Base-by-base conservation (phyloP, 1,140 invertebrate species). In the Drosophila sechellia region DNA sequence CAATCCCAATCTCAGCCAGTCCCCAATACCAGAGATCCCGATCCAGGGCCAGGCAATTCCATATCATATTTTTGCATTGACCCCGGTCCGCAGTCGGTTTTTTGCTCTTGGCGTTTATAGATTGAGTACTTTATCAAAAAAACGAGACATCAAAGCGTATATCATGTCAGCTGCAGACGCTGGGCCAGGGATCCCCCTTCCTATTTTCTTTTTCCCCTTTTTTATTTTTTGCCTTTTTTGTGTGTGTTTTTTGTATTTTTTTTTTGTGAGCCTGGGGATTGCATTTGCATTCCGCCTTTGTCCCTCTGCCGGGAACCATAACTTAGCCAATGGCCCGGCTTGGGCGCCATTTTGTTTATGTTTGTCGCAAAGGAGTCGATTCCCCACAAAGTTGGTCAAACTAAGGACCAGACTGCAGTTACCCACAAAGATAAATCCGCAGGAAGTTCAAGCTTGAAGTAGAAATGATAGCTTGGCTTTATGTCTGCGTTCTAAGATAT, bases 81-180 rank as follows among this genome's bases (percentile, higher is more conserved):
- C 81, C 81, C 61, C 54, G 57, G 59, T 81, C 73, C 66, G 39
- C 53, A 57, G 54, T 53, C 57, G 48, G 63, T 79, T 72, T 86
- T 74, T 86, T 87, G 81, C 81, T 86, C 81, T 86, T 86, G 81
- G 81, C 81, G 81, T 86, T 86, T 86, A 86, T 86, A 86, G 81
- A 86, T 86, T 86, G 83, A 86, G 81, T 86, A 87, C 81, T 86
- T 86, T 86, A 86, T 86, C 81, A 86, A 86, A 86, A 86, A 86
- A 86, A 87, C 83, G 81, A 86, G 81, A 86, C 81, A 86, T 86
- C 81, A 86, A 86, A 86, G 81, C 81, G 81, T 86, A 86, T 86
- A 86, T 86, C 81, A 86, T 86, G 81, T 86, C 81, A 86, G 81
- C 61, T 87, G 58, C 81, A 86, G 78, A 87, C 83, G 78, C 55